Base-by-base conservation (phyloP, 2,888 invertebrate genomes). In the Drosophila mettleri region DNA sequence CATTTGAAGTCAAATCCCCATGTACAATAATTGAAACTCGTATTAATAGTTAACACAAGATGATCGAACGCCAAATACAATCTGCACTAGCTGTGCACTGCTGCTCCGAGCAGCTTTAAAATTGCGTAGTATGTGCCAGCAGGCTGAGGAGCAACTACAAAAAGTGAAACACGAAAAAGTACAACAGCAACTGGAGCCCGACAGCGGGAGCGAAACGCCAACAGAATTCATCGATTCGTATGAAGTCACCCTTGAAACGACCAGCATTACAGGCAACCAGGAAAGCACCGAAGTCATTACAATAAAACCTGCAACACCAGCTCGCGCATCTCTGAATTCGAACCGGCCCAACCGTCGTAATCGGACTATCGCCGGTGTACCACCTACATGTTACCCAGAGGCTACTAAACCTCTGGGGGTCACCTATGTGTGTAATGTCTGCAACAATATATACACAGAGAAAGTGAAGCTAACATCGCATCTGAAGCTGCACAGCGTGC, bases 371-470 rank as follows among this genome's bases (percentile, higher is more conserved):
- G 31, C 18, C 3, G 49, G 16, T 9, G 8, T 14, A 10, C 4
- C 45, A 18, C 7, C 51, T 14, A 43, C 20, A 16, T 4, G 27
- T 29, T 16, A 14, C 12, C 33, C 8, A 5, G 54, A 58, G 18
- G 14, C 31, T 12, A 33, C 16, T 29, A 43, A 41, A 12, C 18
- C 45, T 18, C 5, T 31, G 2, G 39, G 16, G 2, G 8, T 45
- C 3, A 46, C 61, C 4, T 87, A 80, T 54, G 71, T 88, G 18
- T 91, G 92, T 43, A 87, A 83, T 22, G 78, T 89, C 33, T 92
- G 92, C 54, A 89, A 87, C 5, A 92, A 92, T 55, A 68, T 80
- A 0, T 92, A 91, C 54, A 69, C 81, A 12, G 87, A 90, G 34
- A 82, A 86, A 41, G 79, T 88, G 5, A 90, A 90, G 48, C 71